A percentile compares a stretch with the other conserved stretches of the same genome.
phyloP scores from a whole-genome alignment of 2,888 invertebrate species.

The Acleris cristana region DNA sequence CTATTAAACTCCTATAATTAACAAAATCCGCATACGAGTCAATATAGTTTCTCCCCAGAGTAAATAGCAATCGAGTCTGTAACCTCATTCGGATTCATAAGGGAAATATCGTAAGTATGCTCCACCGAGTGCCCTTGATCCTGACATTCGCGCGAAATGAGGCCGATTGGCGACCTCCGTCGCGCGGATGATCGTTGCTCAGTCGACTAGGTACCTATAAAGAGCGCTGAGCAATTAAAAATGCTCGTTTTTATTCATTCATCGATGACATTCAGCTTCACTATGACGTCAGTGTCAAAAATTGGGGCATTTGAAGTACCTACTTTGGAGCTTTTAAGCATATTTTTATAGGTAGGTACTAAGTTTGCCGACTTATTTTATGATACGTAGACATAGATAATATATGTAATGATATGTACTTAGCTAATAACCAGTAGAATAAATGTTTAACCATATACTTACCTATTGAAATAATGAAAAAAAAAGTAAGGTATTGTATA shows the following conservation, averaged over 20 bases:
- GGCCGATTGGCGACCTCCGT: constrained; percentile 67
- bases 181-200: constrained; percentile 38
- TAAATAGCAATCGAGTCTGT: background rate
- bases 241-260: constrained; percentile 20
- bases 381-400: no score
- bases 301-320: background rate
- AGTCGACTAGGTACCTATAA: background rate
- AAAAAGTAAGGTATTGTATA: no score
- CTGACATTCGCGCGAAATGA: constrained; percentile 72
- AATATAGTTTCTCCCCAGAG: no score
- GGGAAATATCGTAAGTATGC: constrained; percentile 16
- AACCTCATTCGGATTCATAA: background rate
- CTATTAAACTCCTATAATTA: no score
- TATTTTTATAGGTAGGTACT: no score
- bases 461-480: no score
- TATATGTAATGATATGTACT: no score
- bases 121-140: constrained; percentile 60
- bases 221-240: background rate
- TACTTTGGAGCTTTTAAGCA: no score
- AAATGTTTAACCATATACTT: no score
- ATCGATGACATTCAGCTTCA: constrained; percentile 17
- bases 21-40: no score
- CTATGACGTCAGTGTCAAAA: constrained; percentile 17
- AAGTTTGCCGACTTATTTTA: no score
- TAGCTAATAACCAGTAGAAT: no score